Evolutionary conservation across 2,797 vertebrate genomes (phyloP).

Genomic region (Sebastes matsubarae): DNA sequence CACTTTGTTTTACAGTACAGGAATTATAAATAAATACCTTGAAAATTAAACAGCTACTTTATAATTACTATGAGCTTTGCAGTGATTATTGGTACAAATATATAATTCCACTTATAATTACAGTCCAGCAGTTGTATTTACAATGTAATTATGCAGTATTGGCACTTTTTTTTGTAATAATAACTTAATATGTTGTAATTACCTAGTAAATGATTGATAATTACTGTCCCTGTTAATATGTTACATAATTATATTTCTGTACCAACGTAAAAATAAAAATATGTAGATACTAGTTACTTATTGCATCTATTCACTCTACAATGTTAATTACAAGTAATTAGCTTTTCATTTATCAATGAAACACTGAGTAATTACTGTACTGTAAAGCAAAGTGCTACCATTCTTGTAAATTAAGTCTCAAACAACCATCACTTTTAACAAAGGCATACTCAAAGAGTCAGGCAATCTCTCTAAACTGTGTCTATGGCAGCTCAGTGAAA

Average conservation of each 20-base stretch:
- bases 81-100: constrained; percentile 22
- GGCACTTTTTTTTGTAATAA: background rate
- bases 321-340: background rate
- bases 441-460: constrained; percentile 1
- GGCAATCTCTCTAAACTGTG: background rate
- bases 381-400: constrained; percentile 35
- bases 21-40: constrained; percentile 12
- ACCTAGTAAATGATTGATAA: background rate
- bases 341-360: background rate
- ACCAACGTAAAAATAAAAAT: background rate
- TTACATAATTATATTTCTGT: constrained; percentile 19
- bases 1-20: constrained; percentile 34
- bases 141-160: constrained; percentile 9
- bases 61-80: background rate
- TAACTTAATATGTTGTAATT: background rate
- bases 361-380: background rate
- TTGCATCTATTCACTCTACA: constrained; percentile 2
- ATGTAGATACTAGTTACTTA: background rate
- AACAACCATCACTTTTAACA: background rate
- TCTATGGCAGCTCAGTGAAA: background rate
- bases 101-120: constrained; percentile 25
- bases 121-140: constrained; percentile 26
- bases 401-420: background rate
- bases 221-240: background rate
- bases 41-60: constrained; percentile 8